Base-by-base conservation (phyloP, 23 tunicate genomes). In the Corella eumyota region DNA sequence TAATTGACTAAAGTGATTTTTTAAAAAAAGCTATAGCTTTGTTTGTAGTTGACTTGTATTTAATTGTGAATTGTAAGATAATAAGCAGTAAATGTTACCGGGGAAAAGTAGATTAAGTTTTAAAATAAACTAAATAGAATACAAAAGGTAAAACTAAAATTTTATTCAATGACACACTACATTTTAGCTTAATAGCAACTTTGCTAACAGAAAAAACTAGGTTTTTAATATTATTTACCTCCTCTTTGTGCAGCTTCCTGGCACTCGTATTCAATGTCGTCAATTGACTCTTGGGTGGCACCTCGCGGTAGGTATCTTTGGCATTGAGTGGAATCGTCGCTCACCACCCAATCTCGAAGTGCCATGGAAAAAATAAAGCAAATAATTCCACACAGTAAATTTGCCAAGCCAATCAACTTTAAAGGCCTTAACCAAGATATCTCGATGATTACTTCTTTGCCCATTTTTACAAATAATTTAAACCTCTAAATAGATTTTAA, bases 401-500 rank as follows among this genome's bases (percentile, higher is more conserved):
- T 88, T 21, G 78, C 77, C 32, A 88, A 48, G 0, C 96, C 96
- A 36, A 88, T 88, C 46, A 88, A 69, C 40, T 88, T 88, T 50
- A 88, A 48, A 17, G 96, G 96, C 37, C 96, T 65, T 6, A 88
- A 77, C 96, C 96, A 88, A 29, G 96, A 68, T 62, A 88, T 77
- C 36, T 76, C 96, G 3, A 88, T 36, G 11, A 88, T 57, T 4
- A 88, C 62, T 29, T 78, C 88, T 58, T 73, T 88, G 1, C 68
- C 76, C 96, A 88, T 88, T 35, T n/a, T n/a, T n/a, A n/a, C n/a
- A n/a, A n/a, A n/a, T n/a, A n/a, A n/a, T n/a, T n/a, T n/a, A n/a
- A n/a, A n/a, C n/a, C n/a, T n/a, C n/a, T n/a, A n/a, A n/a, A n/a
- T n/a, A n/a, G n/a, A n/a, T n/a, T n/a, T n/a, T n/a, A n/a, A n/a